phyloP scores from a whole-genome alignment of 2,797 vertebrate genomes.

The Enteromius trimaculatus region DNA sequence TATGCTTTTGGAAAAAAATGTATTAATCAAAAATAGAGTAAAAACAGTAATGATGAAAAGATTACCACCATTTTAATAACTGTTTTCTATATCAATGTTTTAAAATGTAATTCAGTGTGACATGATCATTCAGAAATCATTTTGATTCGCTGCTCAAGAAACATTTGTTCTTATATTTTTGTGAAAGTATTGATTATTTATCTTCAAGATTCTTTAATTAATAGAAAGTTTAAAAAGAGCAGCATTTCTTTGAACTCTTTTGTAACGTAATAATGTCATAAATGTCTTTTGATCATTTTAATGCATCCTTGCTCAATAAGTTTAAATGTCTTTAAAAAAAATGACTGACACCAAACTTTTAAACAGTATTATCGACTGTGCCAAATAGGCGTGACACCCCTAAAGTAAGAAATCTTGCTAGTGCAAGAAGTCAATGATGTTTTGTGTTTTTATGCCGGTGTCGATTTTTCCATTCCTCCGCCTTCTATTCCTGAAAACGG shows the following conservation, averaged over 20 bases:
- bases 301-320: background rate
- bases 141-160: background rate
- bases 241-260: background rate
- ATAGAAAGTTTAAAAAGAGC: background rate
- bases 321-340: background rate
- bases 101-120: background rate
- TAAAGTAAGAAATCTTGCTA: background rate
- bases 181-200: background rate
- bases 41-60: background rate
- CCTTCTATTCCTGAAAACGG: slow-evolving; percentile 22
- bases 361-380: background rate
- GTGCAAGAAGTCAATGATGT: background rate
- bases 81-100: background rate
- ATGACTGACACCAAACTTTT: background rate
- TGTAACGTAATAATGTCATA: background rate
- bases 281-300: background rate
- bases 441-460: slow-evolving; percentile 8
- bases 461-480: slow-evolving; percentile 8
- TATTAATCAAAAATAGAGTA: background rate
- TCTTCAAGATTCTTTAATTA: background rate
- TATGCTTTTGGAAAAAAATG: background rate
- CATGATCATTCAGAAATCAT: background rate
- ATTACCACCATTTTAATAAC: background rate
- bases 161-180: background rate
- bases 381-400: background rate